Evolutionary conservation across 2,888 invertebrate genomes (phyloP), one percentile per base, ranked within the genome.

Genomic region (Cactoblastis cactorum): DNA sequence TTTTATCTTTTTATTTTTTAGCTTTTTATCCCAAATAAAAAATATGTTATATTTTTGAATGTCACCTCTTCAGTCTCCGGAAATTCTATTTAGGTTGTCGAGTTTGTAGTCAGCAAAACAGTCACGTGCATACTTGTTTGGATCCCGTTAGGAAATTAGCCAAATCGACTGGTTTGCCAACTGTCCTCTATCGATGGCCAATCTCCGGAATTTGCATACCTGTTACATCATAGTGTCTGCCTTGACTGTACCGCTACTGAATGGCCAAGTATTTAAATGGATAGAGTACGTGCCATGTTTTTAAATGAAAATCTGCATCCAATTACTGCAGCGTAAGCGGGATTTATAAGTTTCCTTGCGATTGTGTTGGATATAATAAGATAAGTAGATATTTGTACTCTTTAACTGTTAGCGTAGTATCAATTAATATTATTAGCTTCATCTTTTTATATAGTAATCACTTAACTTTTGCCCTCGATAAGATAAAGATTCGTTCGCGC

Each of bases 71-170:
- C n/a, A 24, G 24, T 24, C 24, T 24, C 24, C 24, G 24, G 24
- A 32, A 9, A 32, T 11, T 11, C 32, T 6, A 9, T 8, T 2
- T 3, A 6, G 9, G 2, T 11, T 9, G 32, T 8, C 9, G 9
- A 32, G 32, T 11, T 6, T 32, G 32, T 6, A 11, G 5, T 11
- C 33, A 18, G 17, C 12, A 19, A 39, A 12, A 18, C 39, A 39
- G 22, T 39, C 18, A 38, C 11, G 17, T 11, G n/a, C 19, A 5
- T n/a, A 24, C 43, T 43, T 32, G 43, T 41, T 41, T 14, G 28
- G 1, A 17, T 43, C 28, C 43, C 43, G 43, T 43, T 43, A 43
- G 43, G 17, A 43, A 43, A 43, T 43, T 43, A 43, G 28, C 43
- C 43, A 32, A 43, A 43, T 43, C 15, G 28, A 43, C 17, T 43